phyloP scores from a whole-genome alignment of 2,113 vertebrate genomes.

The Brienomyrus brachyistius region DNA sequence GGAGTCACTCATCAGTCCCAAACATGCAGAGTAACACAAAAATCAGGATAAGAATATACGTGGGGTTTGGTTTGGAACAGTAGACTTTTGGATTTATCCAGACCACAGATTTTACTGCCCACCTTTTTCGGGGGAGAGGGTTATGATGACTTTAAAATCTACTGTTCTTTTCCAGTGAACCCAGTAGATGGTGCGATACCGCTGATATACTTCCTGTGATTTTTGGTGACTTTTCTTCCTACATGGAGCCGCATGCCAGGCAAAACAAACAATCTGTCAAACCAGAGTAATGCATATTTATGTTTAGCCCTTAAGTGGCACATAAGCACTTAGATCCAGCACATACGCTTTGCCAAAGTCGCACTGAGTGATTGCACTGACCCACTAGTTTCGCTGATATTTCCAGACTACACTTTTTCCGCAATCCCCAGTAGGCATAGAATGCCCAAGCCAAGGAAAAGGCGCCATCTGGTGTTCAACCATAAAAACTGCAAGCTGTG shows the following conservation, averaged over 20 bases:
- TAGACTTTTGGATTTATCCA: slow-evolving; percentile 17
- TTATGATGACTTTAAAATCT: not conserved
- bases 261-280: slow-evolving; percentile 26
- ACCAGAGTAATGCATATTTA: slow-evolving; percentile 15
- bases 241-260: slow-evolving; percentile 18
- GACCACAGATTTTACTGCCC: slow-evolving; percentile 5
- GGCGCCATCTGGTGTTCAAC: slow-evolving; percentile 53
- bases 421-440: slow-evolving; percentile 19
- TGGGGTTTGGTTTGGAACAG: slow-evolving; percentile 8
- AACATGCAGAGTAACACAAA: slow-evolving; percentile 36
- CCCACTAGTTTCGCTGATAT: not conserved
- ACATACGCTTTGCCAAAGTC: slow-evolving; percentile 17
- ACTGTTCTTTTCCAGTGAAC: not conserved
- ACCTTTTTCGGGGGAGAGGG: not conserved
- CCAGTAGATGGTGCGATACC: slow-evolving; percentile 13
- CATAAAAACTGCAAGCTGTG: not conserved
- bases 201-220: not conserved
- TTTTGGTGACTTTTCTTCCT: slow-evolving; percentile 14
- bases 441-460: slow-evolving; percentile 27
- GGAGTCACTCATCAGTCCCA: slow-evolving; percentile 22
- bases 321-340: slow-evolving; percentile 17
- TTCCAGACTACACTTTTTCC: slow-evolving; percentile 26
- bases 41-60: slow-evolving; percentile 14
- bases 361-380: not conserved
- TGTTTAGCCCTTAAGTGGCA: slow-evolving; percentile 10